Evolutionary conservation across 2,797 vertebrate species (phyloP), one percentile per base, ranked within the genome.

Genomic region (Taeniopygia guttata): DNA sequence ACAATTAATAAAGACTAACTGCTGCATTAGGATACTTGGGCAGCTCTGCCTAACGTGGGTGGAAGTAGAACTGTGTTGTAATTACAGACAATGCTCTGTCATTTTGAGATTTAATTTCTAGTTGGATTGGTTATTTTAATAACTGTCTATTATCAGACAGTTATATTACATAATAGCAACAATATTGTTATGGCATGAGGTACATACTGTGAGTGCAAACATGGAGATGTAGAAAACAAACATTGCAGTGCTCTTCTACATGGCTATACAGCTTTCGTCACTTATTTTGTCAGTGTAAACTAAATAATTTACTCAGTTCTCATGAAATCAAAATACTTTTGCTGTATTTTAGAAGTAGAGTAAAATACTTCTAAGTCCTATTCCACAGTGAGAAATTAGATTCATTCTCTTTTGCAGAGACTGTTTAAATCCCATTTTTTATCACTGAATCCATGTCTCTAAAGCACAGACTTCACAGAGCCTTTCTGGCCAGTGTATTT

Each of bases 1-100:
- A 48, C 40, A 89, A 87, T 94, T 95, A 92, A 94, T 95, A 75
- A 93, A 78, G 79, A 62, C 66, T 92, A 74, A 62, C 38, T 78
- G 46, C 60, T 91, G 22, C 45, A 58, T 72, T 77, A 55, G 69
- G 78, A 54, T 89, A 78, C 66, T 85, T 0, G 5, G 64, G 68
- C 59, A 91, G 43, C 74, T 76, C 45, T 82, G 69, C 58, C 36
- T 83, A 62, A 83, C 0, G 17, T 91, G 89, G 46, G 76, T 92
- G 36, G 75, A 82, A 89, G 36, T 22, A 81, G 40, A 75, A 83
- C 43, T 48, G 29, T 83, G 56, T 68, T 93, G 90, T 84, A 93
- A 94, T 95, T 94, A 73, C 55, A 82, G 76, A 42, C 84, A 73
- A 4, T 63, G 32, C 36, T 81, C 52, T 26, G 2, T 86, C 54